These are phyloP conservation scores for Lagria hirta DNA, from an alignment of 2,888 invertebrate species.

Conservation along the genomic window DNA sequence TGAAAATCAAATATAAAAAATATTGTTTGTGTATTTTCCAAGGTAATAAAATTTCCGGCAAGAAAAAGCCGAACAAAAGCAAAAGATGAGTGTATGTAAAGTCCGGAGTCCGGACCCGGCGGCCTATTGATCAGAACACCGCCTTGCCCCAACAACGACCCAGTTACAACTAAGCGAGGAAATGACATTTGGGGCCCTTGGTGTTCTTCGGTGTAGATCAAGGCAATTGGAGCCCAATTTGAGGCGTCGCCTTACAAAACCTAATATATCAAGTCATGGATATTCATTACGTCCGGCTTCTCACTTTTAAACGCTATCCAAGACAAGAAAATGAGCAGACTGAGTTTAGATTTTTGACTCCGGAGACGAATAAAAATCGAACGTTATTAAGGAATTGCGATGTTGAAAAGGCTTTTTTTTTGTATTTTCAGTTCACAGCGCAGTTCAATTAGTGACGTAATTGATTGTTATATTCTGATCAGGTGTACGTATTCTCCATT, in stretches of 20 bases:
- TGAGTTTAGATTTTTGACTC: too few species aligned
- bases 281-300: constrained; percentile 40
- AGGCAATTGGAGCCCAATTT: constrained; percentile 31
- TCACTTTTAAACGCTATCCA: constrained; percentile 26
- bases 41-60: too few species aligned
- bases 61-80: constrained; percentile 10
- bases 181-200: constrained; percentile 38
- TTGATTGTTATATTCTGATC: too few species aligned
- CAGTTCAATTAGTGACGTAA: too few species aligned
- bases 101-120: constrained; percentile 23
- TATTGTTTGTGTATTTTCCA: too few species aligned
- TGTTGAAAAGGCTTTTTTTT: too few species aligned
- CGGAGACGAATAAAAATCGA: too few species aligned
- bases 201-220: constrained; percentile 38
- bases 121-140: constrained; percentile 36
- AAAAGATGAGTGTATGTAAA: constrained; percentile 23
- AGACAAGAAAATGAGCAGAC: constrained; percentile 21
- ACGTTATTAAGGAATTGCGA: too few species aligned
- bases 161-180: constrained; percentile 33
- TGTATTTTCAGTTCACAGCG: too few species aligned
- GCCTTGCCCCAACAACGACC: constrained; percentile 31
- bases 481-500: too few species aligned
- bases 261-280: constrained; percentile 43
- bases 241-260: constrained; percentile 34
- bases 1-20: too few species aligned